A percentile compares a stretch with the other conserved stretches of the same genome.
These are phyloP conservation scores for Sussaba pulchella DNA, from an alignment of 2,888 invertebrate species.

Conservation along the genomic window DNA sequence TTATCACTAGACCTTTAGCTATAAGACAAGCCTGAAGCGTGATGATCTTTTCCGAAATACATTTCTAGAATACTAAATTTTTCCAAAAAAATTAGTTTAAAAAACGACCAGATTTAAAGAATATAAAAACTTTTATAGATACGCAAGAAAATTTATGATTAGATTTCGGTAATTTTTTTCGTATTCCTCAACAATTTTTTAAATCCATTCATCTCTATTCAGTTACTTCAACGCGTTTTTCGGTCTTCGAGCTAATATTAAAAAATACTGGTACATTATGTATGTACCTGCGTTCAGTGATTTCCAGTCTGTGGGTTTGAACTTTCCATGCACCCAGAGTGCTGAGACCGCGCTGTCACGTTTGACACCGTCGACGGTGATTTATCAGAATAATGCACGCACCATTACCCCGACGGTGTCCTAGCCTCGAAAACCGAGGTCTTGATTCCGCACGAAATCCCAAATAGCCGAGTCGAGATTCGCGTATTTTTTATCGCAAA, in stretches of 20 bases:
- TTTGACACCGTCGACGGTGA: conserved; percentile 81
- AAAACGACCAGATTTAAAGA: too few species aligned
- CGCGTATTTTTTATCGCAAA: conserved; percentile 68
- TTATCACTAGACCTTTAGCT: too few species aligned
- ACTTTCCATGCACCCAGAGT: conserved; percentile 52
- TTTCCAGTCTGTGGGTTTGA: conserved; percentile 23
- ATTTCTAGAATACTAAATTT: too few species aligned
- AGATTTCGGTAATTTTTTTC: too few species aligned
- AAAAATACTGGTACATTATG: background rate
- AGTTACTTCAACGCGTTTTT: background rate
- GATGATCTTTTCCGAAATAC: too few species aligned
- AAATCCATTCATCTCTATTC: too few species aligned
- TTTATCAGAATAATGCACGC: conserved; percentile 84
- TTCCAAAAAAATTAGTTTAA: too few species aligned
- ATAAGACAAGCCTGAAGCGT: too few species aligned
- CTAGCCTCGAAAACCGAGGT: conserved; percentile 78
- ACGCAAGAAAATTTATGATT: too few species aligned
- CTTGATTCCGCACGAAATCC: conserved; percentile 79
- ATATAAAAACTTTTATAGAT: too few species aligned
- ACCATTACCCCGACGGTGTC: conserved; percentile 81
- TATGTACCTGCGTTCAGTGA: conserved; percentile 7
- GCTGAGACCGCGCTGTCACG: conserved; percentile 74
- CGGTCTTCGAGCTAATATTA: background rate
- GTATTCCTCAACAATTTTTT: too few species aligned
- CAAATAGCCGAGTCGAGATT: conserved; percentile 69